Percentiles rank a stretch among this genome's conserved stretches.
Evolutionary conservation across 2,113 vertebrate genomes (phyloP).

Genomic region (Elgaria multicarinata): DNA sequence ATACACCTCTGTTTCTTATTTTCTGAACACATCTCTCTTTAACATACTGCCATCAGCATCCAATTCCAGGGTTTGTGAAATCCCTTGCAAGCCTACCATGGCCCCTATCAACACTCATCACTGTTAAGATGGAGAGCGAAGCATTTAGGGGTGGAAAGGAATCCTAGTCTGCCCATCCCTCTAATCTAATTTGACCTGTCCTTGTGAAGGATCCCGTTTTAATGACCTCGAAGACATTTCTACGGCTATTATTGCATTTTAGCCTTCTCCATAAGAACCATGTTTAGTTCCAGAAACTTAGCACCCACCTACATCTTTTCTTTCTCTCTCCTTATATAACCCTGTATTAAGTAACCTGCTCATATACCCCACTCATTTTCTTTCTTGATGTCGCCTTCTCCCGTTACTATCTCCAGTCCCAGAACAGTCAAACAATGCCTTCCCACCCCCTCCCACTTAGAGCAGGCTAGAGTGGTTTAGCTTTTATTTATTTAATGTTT

Average conservation of each 20-base stretch:
- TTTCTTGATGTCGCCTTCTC: not conserved
- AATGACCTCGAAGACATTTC: not conserved
- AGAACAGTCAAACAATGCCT: not conserved
- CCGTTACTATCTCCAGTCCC: not conserved
- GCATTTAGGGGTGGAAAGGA: too few relatives aligned
- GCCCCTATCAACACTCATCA: not conserved
- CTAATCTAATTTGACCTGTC: not conserved
- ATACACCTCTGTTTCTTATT: not conserved
- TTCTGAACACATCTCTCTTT: not conserved
- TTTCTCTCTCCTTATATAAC: constrained; percentile 20
- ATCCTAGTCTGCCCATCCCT: not conserved
- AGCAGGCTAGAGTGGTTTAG: not conserved
- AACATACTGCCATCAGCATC: too few relatives aligned
- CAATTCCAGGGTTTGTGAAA: not conserved
- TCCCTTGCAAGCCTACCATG: not conserved
- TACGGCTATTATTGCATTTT: not conserved
- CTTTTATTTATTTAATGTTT: too few relatives aligned
- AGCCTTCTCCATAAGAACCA: not conserved
- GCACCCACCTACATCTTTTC: constrained; percentile 14
- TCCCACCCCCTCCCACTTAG: not conserved
- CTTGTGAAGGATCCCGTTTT: not conserved
- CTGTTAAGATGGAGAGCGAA: not conserved
- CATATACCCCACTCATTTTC: constrained; percentile 9
- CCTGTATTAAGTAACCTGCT: constrained; percentile 10
- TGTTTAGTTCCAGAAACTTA: not conserved